Percentiles rank a stretch among this genome's conserved stretches.
Evolutionary conservation across 2,113 vertebrate genomes (phyloP).

Genomic region (Python bivittatus): DNA sequence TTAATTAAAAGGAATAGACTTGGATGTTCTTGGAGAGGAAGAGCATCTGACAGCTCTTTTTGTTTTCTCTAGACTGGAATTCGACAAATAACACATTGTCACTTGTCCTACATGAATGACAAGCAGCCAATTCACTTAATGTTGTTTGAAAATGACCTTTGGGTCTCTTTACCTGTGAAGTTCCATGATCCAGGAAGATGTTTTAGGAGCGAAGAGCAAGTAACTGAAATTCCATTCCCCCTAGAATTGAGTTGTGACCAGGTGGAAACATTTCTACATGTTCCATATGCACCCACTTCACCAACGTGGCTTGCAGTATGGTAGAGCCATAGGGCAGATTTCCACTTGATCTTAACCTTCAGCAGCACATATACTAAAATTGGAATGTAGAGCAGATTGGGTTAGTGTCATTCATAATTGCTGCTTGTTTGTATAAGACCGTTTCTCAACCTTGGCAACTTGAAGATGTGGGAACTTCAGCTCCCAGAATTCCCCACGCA

Average conservation of each 20-base stretch:
- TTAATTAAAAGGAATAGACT: slow-evolving; percentile 70
- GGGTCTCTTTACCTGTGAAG: slow-evolving; percentile 59
- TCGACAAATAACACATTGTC: slow-evolving; percentile 56
- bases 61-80: slow-evolving; percentile 62
- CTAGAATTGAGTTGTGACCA: background rate
- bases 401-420: no score
- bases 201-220: slow-evolving; percentile 19
- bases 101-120: slow-evolving; percentile 23
- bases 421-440: no score
- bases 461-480: no score
- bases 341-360: no score
- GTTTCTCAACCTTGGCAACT: no score
- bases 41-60: slow-evolving; percentile 57
- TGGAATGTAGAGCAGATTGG: no score
- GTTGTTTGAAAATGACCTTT: slow-evolving; percentile 55
- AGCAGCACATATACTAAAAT: no score
- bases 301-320: no score
- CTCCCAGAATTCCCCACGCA: no score
- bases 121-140: slow-evolving; percentile 57
- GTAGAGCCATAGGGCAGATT: no score
- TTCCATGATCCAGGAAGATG: slow-evolving; percentile 48
- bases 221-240: background rate
- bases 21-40: slow-evolving; percentile 37
- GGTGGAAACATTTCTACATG: background rate
- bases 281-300: no score